These are phyloP conservation scores for Todiramphus saurophagus DNA, from an alignment of 2,113 vertebrate genomes.

Conservation along the genomic window DNA sequence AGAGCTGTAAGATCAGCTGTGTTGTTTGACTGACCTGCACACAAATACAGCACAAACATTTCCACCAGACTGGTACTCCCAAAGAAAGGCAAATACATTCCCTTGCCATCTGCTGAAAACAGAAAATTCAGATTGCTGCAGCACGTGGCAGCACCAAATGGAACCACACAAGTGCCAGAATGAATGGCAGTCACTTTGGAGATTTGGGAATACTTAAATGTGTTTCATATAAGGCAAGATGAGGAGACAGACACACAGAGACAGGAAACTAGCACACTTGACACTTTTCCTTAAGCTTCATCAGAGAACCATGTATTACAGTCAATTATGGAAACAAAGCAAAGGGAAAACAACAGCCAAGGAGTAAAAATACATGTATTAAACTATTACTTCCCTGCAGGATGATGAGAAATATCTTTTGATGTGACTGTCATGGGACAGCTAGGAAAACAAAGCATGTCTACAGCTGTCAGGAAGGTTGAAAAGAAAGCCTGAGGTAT, in stretches of 20 bases:
- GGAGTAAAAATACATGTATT: not conserved
- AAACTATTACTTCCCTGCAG: not conserved
- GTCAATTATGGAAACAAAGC: constrained; percentile 5
- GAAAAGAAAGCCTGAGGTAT: not conserved
- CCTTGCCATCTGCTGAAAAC: not conserved
- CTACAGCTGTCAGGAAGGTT: not conserved
- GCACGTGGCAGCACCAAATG: not conserved
- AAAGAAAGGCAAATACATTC: not conserved
- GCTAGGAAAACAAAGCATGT: not conserved
- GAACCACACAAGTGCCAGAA: not conserved
- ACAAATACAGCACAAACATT: not conserved
- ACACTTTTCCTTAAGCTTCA: not conserved
- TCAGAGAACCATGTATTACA: not conserved
- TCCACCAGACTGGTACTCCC: not conserved
- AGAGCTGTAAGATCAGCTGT: not conserved
- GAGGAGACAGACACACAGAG: not conserved
- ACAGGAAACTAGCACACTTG: not conserved
- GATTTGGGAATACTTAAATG: not conserved
- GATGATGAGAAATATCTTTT: not conserved
- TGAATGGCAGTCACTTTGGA: not conserved
- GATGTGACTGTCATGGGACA: not conserved
- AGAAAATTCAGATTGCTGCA: not conserved
- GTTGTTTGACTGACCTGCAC: not conserved
- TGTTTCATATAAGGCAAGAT: not conserved
- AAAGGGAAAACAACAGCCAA: not conserved